These are phyloP conservation scores for Latheticus oryzae DNA, from an alignment of 2,888 invertebrate species.

Conservation along the genomic window DNA sequence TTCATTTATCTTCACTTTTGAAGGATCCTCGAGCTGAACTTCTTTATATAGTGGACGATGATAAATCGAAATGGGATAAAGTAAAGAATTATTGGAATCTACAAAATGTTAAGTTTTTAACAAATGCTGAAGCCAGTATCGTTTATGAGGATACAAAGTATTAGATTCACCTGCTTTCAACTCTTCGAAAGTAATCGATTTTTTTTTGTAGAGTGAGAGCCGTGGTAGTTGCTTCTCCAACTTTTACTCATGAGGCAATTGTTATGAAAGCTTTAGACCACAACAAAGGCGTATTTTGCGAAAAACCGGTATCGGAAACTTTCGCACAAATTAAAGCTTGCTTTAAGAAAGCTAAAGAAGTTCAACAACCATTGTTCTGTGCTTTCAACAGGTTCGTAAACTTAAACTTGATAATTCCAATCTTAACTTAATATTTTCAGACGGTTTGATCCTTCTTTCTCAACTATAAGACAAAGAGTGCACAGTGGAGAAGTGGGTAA, in stretches of 20 bases:
- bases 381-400: constrained; percentile 70
- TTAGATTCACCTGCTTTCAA: constrained; percentile 59
- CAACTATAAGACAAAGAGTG: constrained; percentile 67
- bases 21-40: constrained; percentile 67
- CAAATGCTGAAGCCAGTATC: constrained; percentile 65
- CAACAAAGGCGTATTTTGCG: constrained; percentile 76
- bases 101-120: constrained; percentile 65
- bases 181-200: not conserved
- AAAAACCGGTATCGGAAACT: constrained; percentile 75
- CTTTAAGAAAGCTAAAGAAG: constrained; percentile 70
- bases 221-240: constrained; percentile 71
- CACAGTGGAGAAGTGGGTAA: constrained; percentile 72
- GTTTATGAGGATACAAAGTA: constrained; percentile 69
- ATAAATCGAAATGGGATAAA: constrained; percentile 64
- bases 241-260: constrained; percentile 70
- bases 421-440: constrained; percentile 57
- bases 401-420: not conserved
- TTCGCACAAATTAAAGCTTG: constrained; percentile 69
- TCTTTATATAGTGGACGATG: constrained; percentile 71
- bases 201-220: constrained; percentile 65
- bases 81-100: constrained; percentile 69
- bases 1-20: constrained; percentile 69
- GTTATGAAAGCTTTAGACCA: constrained; percentile 68
- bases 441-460: constrained; percentile 75
- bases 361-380: constrained; percentile 70